Evolutionary conservation across 2,113 vertebrate genomes (phyloP), one percentile per base, ranked within the genome.

Genomic region (Serilophus lunatus): DNA sequence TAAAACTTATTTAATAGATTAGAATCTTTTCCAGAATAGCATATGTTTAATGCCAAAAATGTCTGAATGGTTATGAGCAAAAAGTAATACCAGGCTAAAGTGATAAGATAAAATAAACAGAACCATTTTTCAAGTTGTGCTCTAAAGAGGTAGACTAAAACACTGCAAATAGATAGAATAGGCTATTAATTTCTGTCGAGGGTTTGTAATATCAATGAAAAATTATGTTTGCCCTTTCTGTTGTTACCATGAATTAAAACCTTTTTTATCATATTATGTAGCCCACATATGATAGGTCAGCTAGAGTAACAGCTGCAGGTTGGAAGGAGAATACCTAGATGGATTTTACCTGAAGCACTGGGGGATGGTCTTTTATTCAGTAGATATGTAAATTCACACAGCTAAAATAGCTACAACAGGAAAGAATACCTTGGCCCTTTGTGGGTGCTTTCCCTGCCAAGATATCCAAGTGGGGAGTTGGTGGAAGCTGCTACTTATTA

Each of bases 1-100:
- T 88, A 83, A 97, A 97, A 96, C 76, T 89, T 96, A 97, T 97
- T 98, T 96, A 94, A 95, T 70, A 96, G 93, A 97, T 96, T 96
- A 82, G 56, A 89, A 83, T 96, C 90, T 97, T 88, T 93, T 90
- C 35, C 45, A 91, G 60, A 84, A 70, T 88, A 80, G 72, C 81
- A 50, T 92, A 84, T 96, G 79, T 96, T 95, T 95, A 97, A 97
- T 95, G 92, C 61, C 96, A 97, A 86, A 80, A 26, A 19, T 65
- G 45, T 75, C 71, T 93, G 57, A 93, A 60, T 77, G 89, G 80
- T 77, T 96, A 68, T 92, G 29, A 96, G 77, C 47, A 90, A 95
- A 96, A 97, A 88, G 66, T 88, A 96, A 88, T 88, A 82, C 18
- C 68, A 86, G 72, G 36, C 54, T 96, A 95, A 88, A 57, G 49